These are phyloP conservation scores for Fundulus diaphanus DNA, from an alignment of 2,797 vertebrate genomes.

Conservation along the genomic window DNA sequence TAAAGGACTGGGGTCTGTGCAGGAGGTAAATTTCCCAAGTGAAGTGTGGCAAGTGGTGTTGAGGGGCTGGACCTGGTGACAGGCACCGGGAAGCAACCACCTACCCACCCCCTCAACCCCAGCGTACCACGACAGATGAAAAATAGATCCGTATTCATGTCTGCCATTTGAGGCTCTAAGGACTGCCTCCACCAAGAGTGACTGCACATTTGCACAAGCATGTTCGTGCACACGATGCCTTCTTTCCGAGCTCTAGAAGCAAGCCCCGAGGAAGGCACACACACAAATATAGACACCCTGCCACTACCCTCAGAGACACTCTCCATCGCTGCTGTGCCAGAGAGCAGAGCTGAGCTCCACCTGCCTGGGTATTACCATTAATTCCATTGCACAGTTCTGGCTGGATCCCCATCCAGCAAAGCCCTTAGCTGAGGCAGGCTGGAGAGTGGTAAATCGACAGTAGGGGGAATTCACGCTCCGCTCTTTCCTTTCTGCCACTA, in stretches of 20 bases:
- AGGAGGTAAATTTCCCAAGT: slow-evolving; percentile 60
- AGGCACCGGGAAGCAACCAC: slow-evolving; percentile 43
- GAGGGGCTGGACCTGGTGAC: slow-evolving; percentile 46
- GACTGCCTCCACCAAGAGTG: slow-evolving; percentile 49
- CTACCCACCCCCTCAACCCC: slow-evolving; percentile 50
- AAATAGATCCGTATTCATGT: slow-evolving; percentile 55
- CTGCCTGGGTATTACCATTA: slow-evolving; percentile 81
- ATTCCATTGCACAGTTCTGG: slow-evolving; percentile 72
- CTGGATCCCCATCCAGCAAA: slow-evolving; percentile 71
- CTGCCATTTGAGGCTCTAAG: slow-evolving; percentile 58
- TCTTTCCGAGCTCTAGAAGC: slow-evolving; percentile 46
- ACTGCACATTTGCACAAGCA: slow-evolving; percentile 40
- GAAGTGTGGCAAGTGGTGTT: slow-evolving; percentile 46
- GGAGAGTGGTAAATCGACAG: slow-evolving; percentile 63
- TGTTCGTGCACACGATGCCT: slow-evolving; percentile 43
- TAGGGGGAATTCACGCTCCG: slow-evolving; percentile 58
- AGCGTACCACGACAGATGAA: slow-evolving; percentile 60
- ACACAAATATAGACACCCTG: slow-evolving; percentile 11
- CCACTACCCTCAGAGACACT: slow-evolving; percentile 46
- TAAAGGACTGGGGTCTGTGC: slow-evolving; percentile 55
- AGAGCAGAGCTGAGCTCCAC: slow-evolving; percentile 75
- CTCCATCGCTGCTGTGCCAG: slow-evolving; percentile 59
- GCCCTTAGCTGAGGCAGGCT: slow-evolving; percentile 64
- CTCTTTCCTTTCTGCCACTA: slow-evolving; percentile 60
- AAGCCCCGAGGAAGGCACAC: slow-evolving; percentile 31